Base-by-base conservation (phyloP, 2,113 vertebrate genomes). In the Caracal caracal region DNA sequence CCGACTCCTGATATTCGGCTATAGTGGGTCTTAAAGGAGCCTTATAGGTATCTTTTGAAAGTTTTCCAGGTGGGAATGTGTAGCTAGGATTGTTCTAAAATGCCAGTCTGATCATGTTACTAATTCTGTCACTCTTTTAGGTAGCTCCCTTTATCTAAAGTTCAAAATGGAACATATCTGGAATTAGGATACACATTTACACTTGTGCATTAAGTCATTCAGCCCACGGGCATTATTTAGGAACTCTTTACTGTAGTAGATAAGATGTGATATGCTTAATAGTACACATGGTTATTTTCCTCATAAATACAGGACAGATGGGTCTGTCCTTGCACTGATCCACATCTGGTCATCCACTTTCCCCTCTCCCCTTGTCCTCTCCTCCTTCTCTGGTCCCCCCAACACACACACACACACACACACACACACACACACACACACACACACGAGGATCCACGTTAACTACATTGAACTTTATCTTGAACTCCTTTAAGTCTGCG, bases 261-360 rank as follows among this genome's bases (percentile, higher is more conserved):
- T 6, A 17, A 19, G 47, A 84, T 7, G 6, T 5, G 8, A 8
- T 35, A 7, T 2, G 3, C 2, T 47, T 9, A 70, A 6, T 9
- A n/a, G 66, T 20, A 6, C 10, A 4, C 16, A 1, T 33, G 71
- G 7, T 9, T 7, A 4, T 78, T 71, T 65, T 63, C 59, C 16
- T 66, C 24, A 0, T 28, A 35, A 2, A 22, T 2, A 9, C 11
- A 0, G 24, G 53, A 15, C 12, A 0, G 6, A 8, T 17, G 65
- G 71, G 5, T 30, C 76, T 19, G 30, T 43, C 33, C 24, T 37
- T 9, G 56, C 59, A 65, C 30, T n/a, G 56, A 22, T 28, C 19
- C 33, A 30, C 0, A 7, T 35, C 11, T 30, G 4, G 15, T 33
- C 10, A 19, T 37, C 73, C 40, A 4, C 0, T 35, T 12, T 28